Conservation (phyloP, 2,888 invertebrate species). For the Tetragonisca angustula region DNA sequence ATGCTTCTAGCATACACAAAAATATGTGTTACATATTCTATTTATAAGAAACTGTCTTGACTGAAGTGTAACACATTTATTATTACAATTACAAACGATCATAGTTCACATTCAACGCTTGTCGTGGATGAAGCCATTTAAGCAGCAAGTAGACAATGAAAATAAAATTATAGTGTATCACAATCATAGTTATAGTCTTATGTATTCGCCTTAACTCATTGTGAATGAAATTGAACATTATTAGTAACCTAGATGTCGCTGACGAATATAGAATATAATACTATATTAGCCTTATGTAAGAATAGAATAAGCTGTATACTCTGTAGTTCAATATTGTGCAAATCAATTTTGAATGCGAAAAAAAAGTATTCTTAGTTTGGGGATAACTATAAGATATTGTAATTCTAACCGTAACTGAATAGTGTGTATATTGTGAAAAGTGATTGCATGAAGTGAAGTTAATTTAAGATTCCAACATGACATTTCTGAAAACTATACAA, state of each 20-base stretch:
- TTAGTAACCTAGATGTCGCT: not conserved
- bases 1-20: not conserved
- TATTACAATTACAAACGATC: not conserved
- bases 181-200: too few species aligned
- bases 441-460: not conserved
- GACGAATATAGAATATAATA: not conserved
- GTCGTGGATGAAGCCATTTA: too few species aligned
- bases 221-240: not conserved
- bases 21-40: not conserved
- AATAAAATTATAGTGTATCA: too few species aligned
- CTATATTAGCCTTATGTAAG: not conserved
- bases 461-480: slow-evolving; percentile 53
- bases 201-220: too few species aligned
- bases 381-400: not conserved
- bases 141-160: too few species aligned
- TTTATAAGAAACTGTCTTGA: not conserved
- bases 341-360: not conserved
- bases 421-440: not conserved
- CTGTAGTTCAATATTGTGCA: not conserved
- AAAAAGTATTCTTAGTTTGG: slow-evolving; percentile 21
- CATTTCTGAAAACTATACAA: slow-evolving; percentile 56
- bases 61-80: not conserved
- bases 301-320: not conserved
- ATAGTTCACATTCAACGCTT: not conserved
- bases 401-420: not conserved